phyloP scores from a whole-genome alignment of 2,113 vertebrate species.

The Datnioides undecimradiatus region DNA sequence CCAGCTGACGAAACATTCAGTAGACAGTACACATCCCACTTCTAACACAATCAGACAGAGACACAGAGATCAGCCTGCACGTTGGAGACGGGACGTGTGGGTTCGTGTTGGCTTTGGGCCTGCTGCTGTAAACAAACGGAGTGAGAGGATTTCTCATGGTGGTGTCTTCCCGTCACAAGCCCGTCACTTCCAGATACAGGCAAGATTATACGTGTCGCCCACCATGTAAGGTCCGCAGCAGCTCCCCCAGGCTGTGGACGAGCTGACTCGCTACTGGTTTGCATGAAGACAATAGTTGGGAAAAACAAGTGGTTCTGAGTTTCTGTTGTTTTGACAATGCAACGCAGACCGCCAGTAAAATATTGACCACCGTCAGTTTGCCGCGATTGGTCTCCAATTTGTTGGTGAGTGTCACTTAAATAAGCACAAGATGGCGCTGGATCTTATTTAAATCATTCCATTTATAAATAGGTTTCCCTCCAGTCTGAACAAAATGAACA shows the following conservation, averaged over 20 bases:
- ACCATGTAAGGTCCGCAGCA: slow-evolving; percentile 26
- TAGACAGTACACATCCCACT: slow-evolving; percentile 11
- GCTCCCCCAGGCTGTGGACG: not conserved
- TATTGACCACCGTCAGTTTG: not conserved
- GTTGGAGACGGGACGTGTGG: not conserved
- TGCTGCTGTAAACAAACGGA: not conserved
- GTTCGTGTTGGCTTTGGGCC: not conserved
- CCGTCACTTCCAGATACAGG: slow-evolving; percentile 48
- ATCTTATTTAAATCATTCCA: not conserved
- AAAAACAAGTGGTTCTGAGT: too few species aligned
- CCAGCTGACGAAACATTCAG: slow-evolving; percentile 1
- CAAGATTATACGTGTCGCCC: slow-evolving; percentile 42
- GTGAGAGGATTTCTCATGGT: slow-evolving; percentile 33
- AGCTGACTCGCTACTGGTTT: too few species aligned
- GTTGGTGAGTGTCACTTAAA: slow-evolving; percentile 31
- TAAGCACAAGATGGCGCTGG: slow-evolving; percentile 68
- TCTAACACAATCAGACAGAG: not conserved
- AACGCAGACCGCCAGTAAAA: not conserved
- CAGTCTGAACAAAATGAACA: slow-evolving; percentile 70
- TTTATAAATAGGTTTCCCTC: slow-evolving; percentile 59
- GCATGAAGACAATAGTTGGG: too few species aligned
- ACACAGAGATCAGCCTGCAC: not conserved
- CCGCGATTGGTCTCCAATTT: not conserved
- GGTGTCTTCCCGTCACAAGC: slow-evolving; percentile 30
- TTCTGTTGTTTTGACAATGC: not conserved